Conservation (phyloP, 2,888 invertebrate species). For the Gerris lacustris region DNA sequence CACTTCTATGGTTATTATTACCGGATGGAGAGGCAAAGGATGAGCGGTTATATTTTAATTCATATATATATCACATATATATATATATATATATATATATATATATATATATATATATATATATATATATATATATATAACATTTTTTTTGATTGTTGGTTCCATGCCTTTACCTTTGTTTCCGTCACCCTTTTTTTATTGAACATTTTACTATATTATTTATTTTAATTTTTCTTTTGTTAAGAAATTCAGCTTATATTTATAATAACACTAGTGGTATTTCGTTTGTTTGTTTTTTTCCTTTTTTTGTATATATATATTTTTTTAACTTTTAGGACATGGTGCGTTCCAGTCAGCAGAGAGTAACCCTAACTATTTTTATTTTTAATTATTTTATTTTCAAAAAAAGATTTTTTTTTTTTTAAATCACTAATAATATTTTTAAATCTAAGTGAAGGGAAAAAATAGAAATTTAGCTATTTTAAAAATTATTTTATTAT, state of each 20-base stretch:
- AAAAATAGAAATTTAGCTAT: too few relatives aligned
- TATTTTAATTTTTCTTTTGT: neutral
- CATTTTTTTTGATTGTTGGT: neutral
- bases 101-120: too few relatives aligned
- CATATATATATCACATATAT: neutral
- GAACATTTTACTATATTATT: neutral
- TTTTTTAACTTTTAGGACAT: neutral
- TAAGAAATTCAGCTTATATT: neutral
- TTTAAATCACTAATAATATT: too few relatives aligned
- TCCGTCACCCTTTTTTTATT: neutral
- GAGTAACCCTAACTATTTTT: neutral
- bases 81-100: too few relatives aligned
- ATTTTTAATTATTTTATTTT: too few relatives aligned
- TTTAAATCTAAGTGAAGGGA: too few relatives aligned
- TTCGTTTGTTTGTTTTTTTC: neutral
- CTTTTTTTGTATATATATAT: neutral
- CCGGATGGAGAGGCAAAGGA: too few relatives aligned
- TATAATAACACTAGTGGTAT: neutral
- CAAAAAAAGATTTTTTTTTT: too few relatives aligned
- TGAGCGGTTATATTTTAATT: too few relatives aligned
- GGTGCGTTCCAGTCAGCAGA: slow-evolving; percentile 1
- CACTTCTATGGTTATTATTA: slow-evolving; percentile 20
- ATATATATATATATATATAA: too few relatives aligned
- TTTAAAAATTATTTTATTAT: too few relatives aligned
- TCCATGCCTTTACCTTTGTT: neutral